Percentiles rank a stretch among this genome's conserved stretches.
phyloP scores from a whole-genome alignment of 1,140 invertebrate genomes.

The Drosophila orosa region DNA sequence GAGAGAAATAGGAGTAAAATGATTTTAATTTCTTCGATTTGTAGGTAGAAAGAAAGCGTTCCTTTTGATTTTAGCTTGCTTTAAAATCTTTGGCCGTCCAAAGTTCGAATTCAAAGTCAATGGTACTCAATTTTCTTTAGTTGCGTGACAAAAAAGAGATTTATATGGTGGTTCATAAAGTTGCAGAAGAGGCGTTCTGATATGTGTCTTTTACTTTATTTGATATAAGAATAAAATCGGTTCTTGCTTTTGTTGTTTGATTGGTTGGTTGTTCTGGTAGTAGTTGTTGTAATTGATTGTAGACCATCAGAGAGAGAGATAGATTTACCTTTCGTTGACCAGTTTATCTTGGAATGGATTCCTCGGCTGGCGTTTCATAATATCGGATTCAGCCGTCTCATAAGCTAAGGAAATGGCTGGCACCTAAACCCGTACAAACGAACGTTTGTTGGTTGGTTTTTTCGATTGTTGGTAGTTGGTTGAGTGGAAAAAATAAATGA shows the following conservation, averaged over 20 bases:
- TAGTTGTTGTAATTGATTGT: conserved; percentile 47
- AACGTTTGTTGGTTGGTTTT: conserved; percentile 36
- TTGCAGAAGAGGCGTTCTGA: conserved; percentile 48
- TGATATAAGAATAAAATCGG: conserved; percentile 15
- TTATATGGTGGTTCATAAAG: conserved; percentile 40
- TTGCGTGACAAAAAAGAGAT: conserved; percentile 47
- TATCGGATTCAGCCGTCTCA: conserved; percentile 99
- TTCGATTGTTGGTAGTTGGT: conserved; percentile 40
- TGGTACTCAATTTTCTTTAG: conserved; percentile 55
- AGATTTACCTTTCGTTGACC: conserved; percentile 98
- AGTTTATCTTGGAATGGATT: conserved; percentile 98
- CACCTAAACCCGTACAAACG: conserved; percentile 87
- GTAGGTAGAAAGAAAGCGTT: conserved; percentile 55
- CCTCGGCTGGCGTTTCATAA: conserved; percentile 99
- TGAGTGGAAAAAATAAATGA: conserved; percentile 70
- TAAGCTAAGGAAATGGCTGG: conserved; percentile 99
- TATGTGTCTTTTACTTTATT: conserved; percentile 49
- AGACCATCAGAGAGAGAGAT: conserved; percentile 64
- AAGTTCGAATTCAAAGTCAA: conserved; percentile 29
- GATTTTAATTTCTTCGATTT: conserved; percentile 54
- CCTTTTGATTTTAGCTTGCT: conserved; percentile 56
- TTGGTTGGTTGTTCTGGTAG: conserved; percentile 33
- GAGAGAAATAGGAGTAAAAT: conserved; percentile 56
- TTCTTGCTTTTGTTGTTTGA: conserved; percentile 45
- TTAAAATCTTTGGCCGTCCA: conserved; percentile 52